Percentiles rank a stretch among this genome's conserved stretches.
phyloP scores from a whole-genome alignment of 2,888 invertebrate genomes.

The Rosalia funebris region DNA sequence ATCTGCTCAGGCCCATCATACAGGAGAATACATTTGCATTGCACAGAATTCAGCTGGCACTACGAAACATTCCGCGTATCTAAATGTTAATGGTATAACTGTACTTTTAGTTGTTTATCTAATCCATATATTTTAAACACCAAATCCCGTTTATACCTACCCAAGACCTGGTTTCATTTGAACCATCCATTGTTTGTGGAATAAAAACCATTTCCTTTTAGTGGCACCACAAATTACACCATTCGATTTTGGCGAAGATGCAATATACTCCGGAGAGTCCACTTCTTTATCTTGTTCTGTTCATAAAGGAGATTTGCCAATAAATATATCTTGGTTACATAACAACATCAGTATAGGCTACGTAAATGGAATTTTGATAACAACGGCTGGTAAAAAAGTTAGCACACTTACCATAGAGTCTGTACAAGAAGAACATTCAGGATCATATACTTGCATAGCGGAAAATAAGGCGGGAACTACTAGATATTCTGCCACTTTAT shows the following conservation, averaged over 20 bases:
- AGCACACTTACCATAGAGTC: conserved; percentile 73
- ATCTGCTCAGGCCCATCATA: conserved; percentile 65
- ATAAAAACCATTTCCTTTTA: conserved; percentile 27
- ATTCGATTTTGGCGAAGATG: conserved; percentile 67
- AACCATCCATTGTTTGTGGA: too few relatives aligned
- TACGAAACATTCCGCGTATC: conserved; percentile 70
- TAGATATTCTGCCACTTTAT: conserved; percentile 66
- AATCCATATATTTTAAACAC: too few relatives aligned
- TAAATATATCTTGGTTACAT: conserved; percentile 78
- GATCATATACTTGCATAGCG: conserved; percentile 81
- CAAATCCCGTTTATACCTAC: too few relatives aligned
- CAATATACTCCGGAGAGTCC: conserved; percentile 75
- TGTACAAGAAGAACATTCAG: conserved; percentile 77
- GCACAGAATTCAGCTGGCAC: conserved; percentile 78
- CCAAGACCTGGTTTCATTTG: too few relatives aligned
- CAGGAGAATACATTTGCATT: conserved; percentile 66
- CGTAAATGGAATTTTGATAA: conserved; percentile 61
- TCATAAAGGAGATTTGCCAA: conserved; percentile 79
- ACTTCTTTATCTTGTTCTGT: conserved; percentile 75
- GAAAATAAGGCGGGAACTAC: conserved; percentile 68
- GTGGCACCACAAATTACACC: conserved; percentile 60
- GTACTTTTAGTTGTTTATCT: too few relatives aligned
- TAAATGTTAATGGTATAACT: conserved; percentile 74
- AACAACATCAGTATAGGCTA: conserved; percentile 69
- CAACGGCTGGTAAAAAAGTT: conserved; percentile 68